Percentiles rank a stretch among this genome's conserved stretches.
These are phyloP conservation scores for Heliconius nattereri DNA, from an alignment of 1,140 invertebrate genomes.

Conservation along the genomic window DNA sequence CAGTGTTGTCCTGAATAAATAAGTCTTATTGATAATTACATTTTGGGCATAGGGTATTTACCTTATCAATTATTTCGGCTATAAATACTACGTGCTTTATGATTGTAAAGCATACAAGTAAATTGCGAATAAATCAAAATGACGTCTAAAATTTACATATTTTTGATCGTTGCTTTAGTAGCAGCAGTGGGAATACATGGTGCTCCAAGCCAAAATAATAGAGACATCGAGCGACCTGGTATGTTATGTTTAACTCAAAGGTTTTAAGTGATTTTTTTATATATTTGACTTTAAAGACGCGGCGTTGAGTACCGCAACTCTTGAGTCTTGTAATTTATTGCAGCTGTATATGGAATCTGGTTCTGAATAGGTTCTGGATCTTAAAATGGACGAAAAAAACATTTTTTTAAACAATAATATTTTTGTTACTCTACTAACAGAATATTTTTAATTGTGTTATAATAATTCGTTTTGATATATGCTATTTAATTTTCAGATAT, in stretches of 20 bases:
- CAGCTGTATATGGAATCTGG: no score
- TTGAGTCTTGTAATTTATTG: no score
- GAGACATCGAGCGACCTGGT: neutral
- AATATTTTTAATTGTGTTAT: no score
- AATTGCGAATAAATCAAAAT: neutral
- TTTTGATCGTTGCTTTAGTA: neutral
- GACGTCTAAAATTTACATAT: neutral
- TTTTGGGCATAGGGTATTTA: neutral
- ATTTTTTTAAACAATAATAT: no score
- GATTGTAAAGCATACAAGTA: neutral
- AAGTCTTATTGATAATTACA: neutral
- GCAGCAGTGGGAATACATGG: neutral
- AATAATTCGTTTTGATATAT: no score
- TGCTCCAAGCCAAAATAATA: neutral
- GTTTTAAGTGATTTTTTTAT: no score
- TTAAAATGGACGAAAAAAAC: no score
- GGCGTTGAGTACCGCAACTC: no score
- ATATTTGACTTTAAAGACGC: no score
- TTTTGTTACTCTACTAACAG: no score
- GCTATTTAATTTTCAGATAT: neutral
- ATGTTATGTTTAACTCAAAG: no score
- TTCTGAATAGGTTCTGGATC: no score
- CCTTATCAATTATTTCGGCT: neutral
- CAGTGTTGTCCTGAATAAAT: neutral
- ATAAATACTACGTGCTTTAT: neutral